A percentile compares a stretch with the other conserved stretches of the same genome.
Conservation (phyloP, 1,140 invertebrate species). For the Chironomus tepperi region DNA sequence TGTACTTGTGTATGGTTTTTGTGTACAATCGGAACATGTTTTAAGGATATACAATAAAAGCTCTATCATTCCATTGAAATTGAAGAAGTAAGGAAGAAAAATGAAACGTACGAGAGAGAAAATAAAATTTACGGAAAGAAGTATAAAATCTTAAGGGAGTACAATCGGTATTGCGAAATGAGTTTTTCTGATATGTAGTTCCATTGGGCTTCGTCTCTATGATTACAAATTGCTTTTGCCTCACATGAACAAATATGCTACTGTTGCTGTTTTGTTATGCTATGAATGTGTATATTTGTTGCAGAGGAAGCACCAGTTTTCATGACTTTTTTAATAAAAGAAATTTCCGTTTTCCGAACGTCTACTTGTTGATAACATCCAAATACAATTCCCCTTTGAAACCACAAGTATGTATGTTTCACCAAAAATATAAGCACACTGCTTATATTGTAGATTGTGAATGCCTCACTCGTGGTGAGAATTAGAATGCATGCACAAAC, state of each 20-base stretch:
- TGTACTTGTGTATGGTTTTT: too few relatives aligned
- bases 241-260: conserved; percentile 2
- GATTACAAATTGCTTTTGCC: conserved; percentile 12
- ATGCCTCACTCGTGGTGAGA: neutral
- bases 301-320: conserved; percentile 2
- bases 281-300: neutral
- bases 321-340: conserved; percentile 9
- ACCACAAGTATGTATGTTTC: neutral
- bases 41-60: too few relatives aligned
- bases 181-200: conserved; percentile 13
- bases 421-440: neutral
- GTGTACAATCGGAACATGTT: too few relatives aligned
- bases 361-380: conserved; percentile 7
- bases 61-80: neutral
- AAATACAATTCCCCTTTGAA: conserved; percentile 7
- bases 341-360: neutral
- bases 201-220: neutral
- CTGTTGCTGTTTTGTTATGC: neutral
- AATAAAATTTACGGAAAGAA: neutral
- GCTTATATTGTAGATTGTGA: neutral
- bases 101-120: neutral
- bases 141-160: neutral
- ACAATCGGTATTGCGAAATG: neutral
- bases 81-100: neutral
- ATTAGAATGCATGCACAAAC: neutral